Evolutionary conservation across 2,888 invertebrate species (phyloP), one percentile per base, ranked within the genome.

Genomic region (Eilema depressum): DNA sequence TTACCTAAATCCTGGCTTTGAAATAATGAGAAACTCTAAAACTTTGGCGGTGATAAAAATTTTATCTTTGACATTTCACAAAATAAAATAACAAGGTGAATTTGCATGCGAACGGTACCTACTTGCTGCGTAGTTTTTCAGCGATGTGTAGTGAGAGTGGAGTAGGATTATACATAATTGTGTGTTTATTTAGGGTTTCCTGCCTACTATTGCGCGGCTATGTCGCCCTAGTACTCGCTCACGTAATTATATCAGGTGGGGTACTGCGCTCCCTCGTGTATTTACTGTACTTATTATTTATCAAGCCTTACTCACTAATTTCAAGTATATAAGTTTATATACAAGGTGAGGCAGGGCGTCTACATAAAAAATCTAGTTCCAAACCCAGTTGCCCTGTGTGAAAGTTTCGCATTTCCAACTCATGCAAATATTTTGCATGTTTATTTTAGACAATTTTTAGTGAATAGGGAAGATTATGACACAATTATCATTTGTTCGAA

Each of bases 151-250:
- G 86, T 79, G 86, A 87, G 88, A 88, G 89, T 87, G 83, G 84
- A 86, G 88, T 83, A 83, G 85, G 83, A 83, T 88, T 87, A 88
- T 86, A 88, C 87, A 86, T 89, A 88, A 88, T 89, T 87, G 87
- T 87, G 85, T 89, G 90, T 92, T 92, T 92, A 89, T 91, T 91
- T 91, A 92, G 90, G 89, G 88, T 86, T 89, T 89, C 90, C 89
- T 88, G 80, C 83, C 85, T 85, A 79, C 85, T 85, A 77, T 83
- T 77, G 75, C 80, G 76, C 79, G 77, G 75, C 74, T 81, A 84
- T 89, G 89, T 83, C 76, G 81, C 85, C 91, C 89, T 89, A 84
- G 88, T 91, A 86, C 87, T 81, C 81, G 76, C 80, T 82, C 82
- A 73, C 85, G 86, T 89, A 91, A 91, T 92, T 92, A 91, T 84